A percentile compares a stretch with the other conserved stretches of the same genome.
phyloP scores from a whole-genome alignment of 2,888 invertebrate genomes.

The Cantharis rufa region DNA sequence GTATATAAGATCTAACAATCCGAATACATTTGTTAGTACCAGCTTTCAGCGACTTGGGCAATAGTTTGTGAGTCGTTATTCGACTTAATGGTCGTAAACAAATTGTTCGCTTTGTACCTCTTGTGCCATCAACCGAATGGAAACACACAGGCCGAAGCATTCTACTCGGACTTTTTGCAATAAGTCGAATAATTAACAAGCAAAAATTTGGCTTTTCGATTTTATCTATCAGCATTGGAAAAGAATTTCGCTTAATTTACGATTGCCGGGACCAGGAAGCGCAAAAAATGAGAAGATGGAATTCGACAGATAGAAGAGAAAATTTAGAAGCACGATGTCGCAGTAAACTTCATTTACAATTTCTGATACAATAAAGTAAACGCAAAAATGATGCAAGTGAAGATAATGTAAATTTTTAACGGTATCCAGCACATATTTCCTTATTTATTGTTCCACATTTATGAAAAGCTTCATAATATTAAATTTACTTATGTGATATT shows the following conservation, averaged over 20 bases:
- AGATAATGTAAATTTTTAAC: background rate
- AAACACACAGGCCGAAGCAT: background rate
- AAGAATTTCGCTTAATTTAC: background rate
- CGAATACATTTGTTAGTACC: slow-evolving; percentile 17
- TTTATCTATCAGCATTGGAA: background rate
- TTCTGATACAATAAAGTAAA: background rate
- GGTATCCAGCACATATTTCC: background rate
- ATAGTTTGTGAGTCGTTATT: slow-evolving; percentile 22
- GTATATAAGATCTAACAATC: slow-evolving; percentile 12
- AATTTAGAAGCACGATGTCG: background rate
- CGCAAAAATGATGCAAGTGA: background rate
- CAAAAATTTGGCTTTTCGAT: background rate
- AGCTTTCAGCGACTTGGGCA: slow-evolving; percentile 17
- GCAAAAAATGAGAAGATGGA: background rate
- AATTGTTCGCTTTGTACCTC: slow-evolving; percentile 11
- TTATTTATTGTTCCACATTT: background rate
- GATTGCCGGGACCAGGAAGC: background rate
- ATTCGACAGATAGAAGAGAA: background rate
- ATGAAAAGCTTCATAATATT: background rate
- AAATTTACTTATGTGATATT: background rate
- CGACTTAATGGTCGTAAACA: slow-evolving; percentile 23
- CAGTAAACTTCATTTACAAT: background rate
- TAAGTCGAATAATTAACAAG: background rate
- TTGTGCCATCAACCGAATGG: too few species aligned
- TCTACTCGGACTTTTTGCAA: background rate